Evolutionary conservation across 2,888 invertebrate species (phyloP).

Genomic region (Microctonus aethiopoides): DNA sequence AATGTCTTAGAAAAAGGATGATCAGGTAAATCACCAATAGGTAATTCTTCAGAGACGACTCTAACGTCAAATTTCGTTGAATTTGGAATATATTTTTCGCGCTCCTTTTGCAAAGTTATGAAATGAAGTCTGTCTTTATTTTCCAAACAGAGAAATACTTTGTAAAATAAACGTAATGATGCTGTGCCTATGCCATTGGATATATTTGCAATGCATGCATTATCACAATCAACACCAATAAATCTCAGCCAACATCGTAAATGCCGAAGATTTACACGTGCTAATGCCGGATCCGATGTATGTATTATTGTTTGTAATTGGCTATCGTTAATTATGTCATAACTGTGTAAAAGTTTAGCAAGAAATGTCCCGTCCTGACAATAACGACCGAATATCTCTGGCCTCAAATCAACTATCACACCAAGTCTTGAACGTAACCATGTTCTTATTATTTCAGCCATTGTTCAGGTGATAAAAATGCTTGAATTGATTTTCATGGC

Average conservation of each 20-base stretch:
- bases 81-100: conserved; percentile 50
- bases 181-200: conserved; percentile 67
- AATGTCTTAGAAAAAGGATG: conserved; percentile 68
- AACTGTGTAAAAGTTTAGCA: conserved; percentile 71
- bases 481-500: neutral
- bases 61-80: conserved; percentile 54
- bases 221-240: conserved; percentile 68
- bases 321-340: conserved; percentile 71
- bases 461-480: conserved; percentile 50
- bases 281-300: conserved; percentile 65
- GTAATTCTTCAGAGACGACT: conserved; percentile 44
- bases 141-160: conserved; percentile 73
- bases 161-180: conserved; percentile 72
- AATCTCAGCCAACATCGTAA: conserved; percentile 70
- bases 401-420: conserved; percentile 69
- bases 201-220: conserved; percentile 68
- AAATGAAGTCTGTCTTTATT: conserved; percentile 71
- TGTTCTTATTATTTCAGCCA: conserved; percentile 73
- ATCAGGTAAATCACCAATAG: conserved; percentile 33
- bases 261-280: conserved; percentile 70
- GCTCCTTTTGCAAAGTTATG: conserved; percentile 67
- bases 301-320: conserved; percentile 69
- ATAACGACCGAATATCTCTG: conserved; percentile 70
- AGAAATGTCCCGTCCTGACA: conserved; percentile 73
- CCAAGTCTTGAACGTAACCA: conserved; percentile 73